Percentiles rank a stretch among this genome's conserved stretches.
These are phyloP conservation scores for Eira barbara DNA, from an alignment of 2,113 vertebrate species.

Conservation along the genomic window DNA sequence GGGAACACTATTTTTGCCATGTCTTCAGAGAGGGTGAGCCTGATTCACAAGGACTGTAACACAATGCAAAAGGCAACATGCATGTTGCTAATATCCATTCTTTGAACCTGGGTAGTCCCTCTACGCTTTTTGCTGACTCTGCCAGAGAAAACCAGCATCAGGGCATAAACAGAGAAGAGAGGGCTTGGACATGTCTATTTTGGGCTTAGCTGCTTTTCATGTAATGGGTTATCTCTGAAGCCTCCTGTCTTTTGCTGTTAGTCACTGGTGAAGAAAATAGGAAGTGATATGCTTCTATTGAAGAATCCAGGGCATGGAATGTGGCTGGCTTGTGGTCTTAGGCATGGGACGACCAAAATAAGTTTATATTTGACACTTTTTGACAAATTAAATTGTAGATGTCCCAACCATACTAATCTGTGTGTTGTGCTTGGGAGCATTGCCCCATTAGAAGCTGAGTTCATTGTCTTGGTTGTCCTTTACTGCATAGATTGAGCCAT, in stretches of 20 bases:
- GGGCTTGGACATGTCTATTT: slow-evolving; percentile 26
- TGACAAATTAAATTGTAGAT: background rate
- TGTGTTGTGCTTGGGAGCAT: accelerated
- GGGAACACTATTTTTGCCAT: background rate
- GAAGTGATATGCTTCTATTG: background rate
- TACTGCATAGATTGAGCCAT: background rate
- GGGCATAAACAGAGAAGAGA: background rate
- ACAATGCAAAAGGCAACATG: slow-evolving; percentile 33
- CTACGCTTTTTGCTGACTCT: background rate
- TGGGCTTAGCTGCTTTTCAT: slow-evolving; percentile 5
- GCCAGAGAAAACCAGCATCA: background rate
- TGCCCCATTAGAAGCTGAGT: background rate
- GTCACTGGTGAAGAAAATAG: background rate
- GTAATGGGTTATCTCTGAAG: background rate
- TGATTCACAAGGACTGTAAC: slow-evolving; percentile 7
- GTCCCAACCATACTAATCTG: background rate
- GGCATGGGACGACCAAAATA: background rate
- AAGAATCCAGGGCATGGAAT: background rate
- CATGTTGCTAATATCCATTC: background rate
- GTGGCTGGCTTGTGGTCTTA: background rate
- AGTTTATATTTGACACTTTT: background rate
- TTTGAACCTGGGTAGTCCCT: slow-evolving; percentile 33
- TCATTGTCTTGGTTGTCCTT: background rate
- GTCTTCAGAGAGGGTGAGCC: background rate
- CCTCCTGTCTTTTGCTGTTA: background rate